Percentiles rank a stretch among this genome's conserved stretches.
phyloP scores from a whole-genome alignment of 2,888 invertebrate genomes.

The Deilephila elpenor region DNA sequence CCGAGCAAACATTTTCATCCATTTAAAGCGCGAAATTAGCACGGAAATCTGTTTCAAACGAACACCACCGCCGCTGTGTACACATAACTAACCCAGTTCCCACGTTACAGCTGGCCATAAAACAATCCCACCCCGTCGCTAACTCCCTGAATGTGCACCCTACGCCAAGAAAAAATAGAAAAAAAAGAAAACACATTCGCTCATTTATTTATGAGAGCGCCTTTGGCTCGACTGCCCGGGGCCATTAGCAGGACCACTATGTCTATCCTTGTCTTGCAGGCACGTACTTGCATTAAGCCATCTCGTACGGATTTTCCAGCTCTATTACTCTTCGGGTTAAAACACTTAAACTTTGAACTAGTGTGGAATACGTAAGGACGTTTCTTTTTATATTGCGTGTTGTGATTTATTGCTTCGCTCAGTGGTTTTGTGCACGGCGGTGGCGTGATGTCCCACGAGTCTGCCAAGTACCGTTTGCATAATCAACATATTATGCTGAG shows the following conservation, averaged over 20 bases:
- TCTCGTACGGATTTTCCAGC: conserved; percentile 63
- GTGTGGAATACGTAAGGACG: conserved; percentile 44
- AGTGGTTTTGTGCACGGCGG: neutral
- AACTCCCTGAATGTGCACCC: conserved; percentile 44
- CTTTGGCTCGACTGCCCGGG: conserved; percentile 65
- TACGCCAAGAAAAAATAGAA: conserved; percentile 54
- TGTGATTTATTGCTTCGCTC: conserved; percentile 38
- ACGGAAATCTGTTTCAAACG: conserved; percentile 39
- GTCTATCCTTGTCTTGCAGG: conserved; percentile 58
- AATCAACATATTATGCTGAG: neutral
- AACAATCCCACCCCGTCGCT: conserved; percentile 48
- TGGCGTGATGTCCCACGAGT: neutral
- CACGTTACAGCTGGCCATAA: conserved; percentile 48
- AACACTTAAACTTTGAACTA: conserved; percentile 66
- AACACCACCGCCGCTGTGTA: conserved; percentile 40
- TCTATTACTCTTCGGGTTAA: conserved; percentile 60
- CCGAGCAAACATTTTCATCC: conserved; percentile 23
- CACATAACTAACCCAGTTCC: conserved; percentile 51
- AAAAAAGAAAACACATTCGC: conserved; percentile 59
- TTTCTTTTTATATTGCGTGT: conserved; percentile 45
- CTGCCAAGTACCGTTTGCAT: neutral
- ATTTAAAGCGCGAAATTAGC: conserved; percentile 30
- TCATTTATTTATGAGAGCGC: conserved; percentile 75
- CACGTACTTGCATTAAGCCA: conserved; percentile 54
- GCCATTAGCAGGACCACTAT: conserved; percentile 71